Base-by-base conservation (phyloP, 2,888 invertebrate species). In the Athripsodes cinereus region DNA sequence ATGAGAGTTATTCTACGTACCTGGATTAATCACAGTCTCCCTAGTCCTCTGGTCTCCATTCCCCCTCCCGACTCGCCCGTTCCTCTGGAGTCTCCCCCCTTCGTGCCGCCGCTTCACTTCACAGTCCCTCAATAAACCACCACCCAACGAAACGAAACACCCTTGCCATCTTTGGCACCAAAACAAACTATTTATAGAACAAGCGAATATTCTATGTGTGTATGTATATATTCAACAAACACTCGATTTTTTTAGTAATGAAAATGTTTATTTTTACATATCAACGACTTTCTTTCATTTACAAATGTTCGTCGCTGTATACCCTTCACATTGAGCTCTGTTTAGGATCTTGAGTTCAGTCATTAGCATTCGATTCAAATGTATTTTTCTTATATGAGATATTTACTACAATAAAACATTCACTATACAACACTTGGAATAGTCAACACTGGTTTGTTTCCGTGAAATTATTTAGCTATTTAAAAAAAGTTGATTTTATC, bases 1-100 rank as follows among this genome's bases (percentile, higher is more conserved):
- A 40, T 26, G 22, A 53, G 49, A 40, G 49, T 18, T 40, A 53
- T 48, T 21, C 31, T 18, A 59, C 62, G 40, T 62, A 63, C 63
- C 63, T 61, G 63, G 57, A 61, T 61, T 57, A 63, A 63, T 63
- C 63, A 63, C 61, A 61, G 63, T 55, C 59, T 57, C 53, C 49
- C 55, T 47, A 55, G 53, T 59, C 59, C 53, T 52, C 49, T 34
- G 26, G 47, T 35, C 55, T 18, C 55, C 59, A 59, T 59, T 16
- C 26, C 59, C 34, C 52, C 50, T 22, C 49, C 48, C 11, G 13
- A n/a, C 5, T 19, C 8, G 2, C n/a, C 18, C 22, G 48, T 8
- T 26, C 46, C 47, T 8, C 53, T 22, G 31, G 10, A 11, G 16
- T 22, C 22, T 31, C 22, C 2, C n/a, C 34, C 19, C 49, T 49